Evolutionary conservation across 2,888 invertebrate species (phyloP), one percentile per base, ranked within the genome.

Genomic region (Sarcophaga rosellei): DNA sequence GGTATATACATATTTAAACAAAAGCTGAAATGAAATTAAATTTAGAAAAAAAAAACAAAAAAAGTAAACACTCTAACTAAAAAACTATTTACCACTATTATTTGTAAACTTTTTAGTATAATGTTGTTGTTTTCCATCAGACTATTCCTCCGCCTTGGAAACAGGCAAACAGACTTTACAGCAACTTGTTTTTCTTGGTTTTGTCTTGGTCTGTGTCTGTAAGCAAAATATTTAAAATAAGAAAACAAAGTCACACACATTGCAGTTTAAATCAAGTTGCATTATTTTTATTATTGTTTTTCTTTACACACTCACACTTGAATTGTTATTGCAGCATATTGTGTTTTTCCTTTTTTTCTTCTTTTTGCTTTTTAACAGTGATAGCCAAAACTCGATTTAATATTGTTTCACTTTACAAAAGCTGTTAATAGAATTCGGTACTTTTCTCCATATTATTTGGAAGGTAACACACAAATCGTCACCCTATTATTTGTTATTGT

Each of bases 141-240:
- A 91, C 92, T 92, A 92, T 92, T 91, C 90, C 90, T 91, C 89
- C 90, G 91, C 89, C 89, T 88, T 88, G 85, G 88, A 90, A 92
- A 88, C 92, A 92, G 91, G 91, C 91, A 89, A 89, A 80, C 91
- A 91, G 91, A 74, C 70, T 72, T 87, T 87, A 88, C 86, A 88
- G 83, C 66, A 44, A 21, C 61, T 65, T 20, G 25, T 74, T 68
- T 35, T 35, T 73, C 23, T 70, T 70, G 15, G 15, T 53, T 35
- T 35, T 25, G 3, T 2, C 3, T 47, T 15, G 53, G 53, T 53
- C 12, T 15, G 15, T 47, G 53, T 17, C 17, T 53, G 12, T 12
- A 35, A 35, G 35, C 35, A 35, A 35, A 35, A 35, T 35, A 35
- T 35, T 35, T 35, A 44, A 75, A 81, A 74, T n/a, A 70, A 35